These are phyloP conservation scores for Hepsetus odoe DNA, from an alignment of 2,113 vertebrate species.

Conservation along the genomic window DNA sequence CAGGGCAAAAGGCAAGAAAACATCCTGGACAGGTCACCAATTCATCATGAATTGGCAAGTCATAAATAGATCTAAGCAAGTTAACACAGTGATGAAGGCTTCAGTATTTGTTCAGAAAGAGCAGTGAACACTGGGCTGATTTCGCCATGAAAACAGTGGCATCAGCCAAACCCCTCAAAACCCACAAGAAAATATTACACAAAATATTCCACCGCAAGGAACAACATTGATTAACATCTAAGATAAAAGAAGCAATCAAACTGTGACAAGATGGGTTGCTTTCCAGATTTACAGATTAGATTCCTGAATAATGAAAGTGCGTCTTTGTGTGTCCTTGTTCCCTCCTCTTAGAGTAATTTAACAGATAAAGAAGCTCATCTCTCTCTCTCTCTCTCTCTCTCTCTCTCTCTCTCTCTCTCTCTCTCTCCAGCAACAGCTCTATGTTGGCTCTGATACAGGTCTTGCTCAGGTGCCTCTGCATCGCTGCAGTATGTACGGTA, in stretches of 20 bases:
- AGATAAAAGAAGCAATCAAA: constrained; percentile 13
- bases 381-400: constrained; percentile 18
- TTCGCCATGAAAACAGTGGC: constrained; percentile 15
- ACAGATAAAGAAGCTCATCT: constrained; percentile 4
- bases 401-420: not conserved
- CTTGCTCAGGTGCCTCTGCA: constrained; percentile 91
- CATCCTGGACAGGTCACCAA: no score
- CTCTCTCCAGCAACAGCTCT: constrained; percentile 89
- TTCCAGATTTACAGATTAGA: constrained; percentile 19
- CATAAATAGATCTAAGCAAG: no score
- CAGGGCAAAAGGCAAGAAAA: no score
- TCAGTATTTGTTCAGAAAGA: not conserved
- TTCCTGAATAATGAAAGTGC: constrained; percentile 3
- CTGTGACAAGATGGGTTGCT: not conserved
- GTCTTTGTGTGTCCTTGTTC: constrained; percentile 27
- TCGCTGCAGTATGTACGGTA: constrained; percentile 90
- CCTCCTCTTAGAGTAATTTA: constrained; percentile 6
- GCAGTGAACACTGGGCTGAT: not conserved
- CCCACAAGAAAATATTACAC: not conserved
- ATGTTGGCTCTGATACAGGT: constrained; percentile 80
- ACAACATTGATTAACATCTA: constrained; percentile 9
- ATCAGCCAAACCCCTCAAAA: not conserved
- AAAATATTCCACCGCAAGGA: not conserved
- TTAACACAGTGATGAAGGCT: not conserved
- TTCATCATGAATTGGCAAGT: no score